A percentile compares a stretch with the other conserved stretches of the same genome.
Conservation (phyloP, 2,797 vertebrate genomes). For the Phoebastria nigripes region DNA sequence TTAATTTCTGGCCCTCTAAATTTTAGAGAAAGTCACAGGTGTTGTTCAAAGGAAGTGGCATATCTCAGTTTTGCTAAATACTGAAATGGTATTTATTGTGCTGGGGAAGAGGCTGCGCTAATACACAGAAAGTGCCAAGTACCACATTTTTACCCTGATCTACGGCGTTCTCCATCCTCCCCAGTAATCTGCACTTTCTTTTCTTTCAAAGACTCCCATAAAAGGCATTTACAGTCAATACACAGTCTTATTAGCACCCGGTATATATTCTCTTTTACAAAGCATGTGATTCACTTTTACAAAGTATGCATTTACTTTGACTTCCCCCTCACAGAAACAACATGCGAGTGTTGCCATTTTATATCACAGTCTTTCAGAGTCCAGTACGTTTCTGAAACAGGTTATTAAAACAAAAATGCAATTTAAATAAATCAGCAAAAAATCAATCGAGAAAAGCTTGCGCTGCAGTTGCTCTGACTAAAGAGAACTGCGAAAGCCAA, state of each 20-base stretch:
- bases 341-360: not conserved
- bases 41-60: not conserved
- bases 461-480: constrained; percentile 36
- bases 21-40: not conserved
- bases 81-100: not conserved
- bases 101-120: not conserved
- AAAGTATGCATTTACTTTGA: not conserved
- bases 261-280: not conserved
- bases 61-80: not conserved
- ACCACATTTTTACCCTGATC: not conserved
- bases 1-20: not conserved
- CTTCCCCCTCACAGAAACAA: not conserved
- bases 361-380: not conserved
- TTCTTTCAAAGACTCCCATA: not conserved
- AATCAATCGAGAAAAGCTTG: constrained; percentile 30
- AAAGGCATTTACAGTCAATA: constrained; percentile 23
- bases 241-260: not conserved
- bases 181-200: not conserved
- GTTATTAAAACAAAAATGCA: constrained; percentile 41
- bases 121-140: not conserved
- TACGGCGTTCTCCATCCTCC: not conserved
- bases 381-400: not conserved
- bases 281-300: not conserved
- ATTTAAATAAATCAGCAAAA: constrained; percentile 41
- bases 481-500: constrained; percentile 42